Evolutionary conservation across 2,113 vertebrate genomes (phyloP), one percentile per base, ranked within the genome.

Genomic region (Melanerpes aurifrons): DNA sequence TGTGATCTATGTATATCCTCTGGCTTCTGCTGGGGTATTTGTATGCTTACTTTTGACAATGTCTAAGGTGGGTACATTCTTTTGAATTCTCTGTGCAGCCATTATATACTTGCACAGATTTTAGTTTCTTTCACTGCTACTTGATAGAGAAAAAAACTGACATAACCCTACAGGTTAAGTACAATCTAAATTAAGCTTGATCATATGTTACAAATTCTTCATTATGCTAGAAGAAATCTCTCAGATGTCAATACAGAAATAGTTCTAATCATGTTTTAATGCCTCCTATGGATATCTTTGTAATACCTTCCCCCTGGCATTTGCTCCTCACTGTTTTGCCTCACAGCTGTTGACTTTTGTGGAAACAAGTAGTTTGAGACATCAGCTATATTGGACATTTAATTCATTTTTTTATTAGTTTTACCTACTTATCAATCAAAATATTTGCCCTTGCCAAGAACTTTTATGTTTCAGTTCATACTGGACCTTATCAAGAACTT

Each of bases 201-300:
- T 94, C 57, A 57, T 86, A 95, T 83, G 86, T 88, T 86, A 83
- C 76, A 94, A 88, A 31, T 32, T 87, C 57, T 87, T 95, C 43
- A 83, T 86, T 94, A 87, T 61, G 89, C 53, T 57, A 64, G 37
- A 88, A 78, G 53, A 91, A 91, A 91, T 83, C 73, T 93, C 66
- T 86, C 43, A 26, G 0, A 1, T 91, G 64, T 54, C 53, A 81
- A 45, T 75, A 80, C 3, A 81, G 22, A 54, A 81, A 48, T 62
- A 86, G 47, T 72, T 91, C 56, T 64, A 82, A 91, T 64, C 43
- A 77, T 4, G 4, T 80, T 90, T 81, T 77, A 93, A 80, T 68
- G 66, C 7, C 48, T 93, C 91, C 85, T 94, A 21, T 1, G 22
- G 31, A 78, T 29, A 35, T 56, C 70, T 89, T 63, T 81, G n/a